These are phyloP conservation scores for Mayetiola destructor DNA, from an alignment of 2,888 invertebrate species.

Conservation along the genomic window DNA sequence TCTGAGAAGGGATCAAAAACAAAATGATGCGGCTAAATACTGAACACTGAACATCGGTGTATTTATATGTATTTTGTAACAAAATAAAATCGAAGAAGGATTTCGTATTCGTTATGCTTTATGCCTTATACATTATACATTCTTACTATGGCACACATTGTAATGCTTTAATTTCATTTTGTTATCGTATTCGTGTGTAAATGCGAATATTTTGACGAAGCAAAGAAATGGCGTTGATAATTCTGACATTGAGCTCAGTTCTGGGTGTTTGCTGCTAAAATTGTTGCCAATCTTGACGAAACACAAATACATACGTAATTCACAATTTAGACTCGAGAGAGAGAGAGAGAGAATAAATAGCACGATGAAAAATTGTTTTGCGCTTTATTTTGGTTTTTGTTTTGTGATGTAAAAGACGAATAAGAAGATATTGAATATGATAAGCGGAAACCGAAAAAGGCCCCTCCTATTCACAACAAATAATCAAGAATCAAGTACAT, in stretches of 20 bases:
- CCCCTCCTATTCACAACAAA: conserved; percentile 5
- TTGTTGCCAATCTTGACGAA: not conserved
- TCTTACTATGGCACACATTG: not conserved
- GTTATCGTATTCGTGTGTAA: not conserved
- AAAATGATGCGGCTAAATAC: not conserved
- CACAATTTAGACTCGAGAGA: no score
- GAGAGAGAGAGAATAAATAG: no score
- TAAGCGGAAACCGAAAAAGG: not conserved
- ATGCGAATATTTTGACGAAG: conserved; percentile 12
- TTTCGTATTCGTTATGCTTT: not conserved
- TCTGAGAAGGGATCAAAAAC: conserved; percentile 5
- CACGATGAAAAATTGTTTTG: no score
- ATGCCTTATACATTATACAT: not conserved
- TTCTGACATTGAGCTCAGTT: not conserved
- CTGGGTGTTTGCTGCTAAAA: not conserved
- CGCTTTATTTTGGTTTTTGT: no score
- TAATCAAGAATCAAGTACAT: not conserved
- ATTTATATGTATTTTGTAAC: no score
- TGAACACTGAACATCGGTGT: not conserved
- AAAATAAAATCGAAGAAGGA: not conserved
- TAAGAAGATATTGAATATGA: conserved; percentile 2
- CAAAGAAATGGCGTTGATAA: conserved; percentile 11
- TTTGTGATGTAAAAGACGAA: not conserved
- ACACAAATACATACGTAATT: conserved; percentile 1
- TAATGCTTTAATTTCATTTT: conserved; percentile 3